Evolutionary conservation across 2,888 invertebrate species (phyloP).

Genomic region (Hartigia nigra): DNA sequence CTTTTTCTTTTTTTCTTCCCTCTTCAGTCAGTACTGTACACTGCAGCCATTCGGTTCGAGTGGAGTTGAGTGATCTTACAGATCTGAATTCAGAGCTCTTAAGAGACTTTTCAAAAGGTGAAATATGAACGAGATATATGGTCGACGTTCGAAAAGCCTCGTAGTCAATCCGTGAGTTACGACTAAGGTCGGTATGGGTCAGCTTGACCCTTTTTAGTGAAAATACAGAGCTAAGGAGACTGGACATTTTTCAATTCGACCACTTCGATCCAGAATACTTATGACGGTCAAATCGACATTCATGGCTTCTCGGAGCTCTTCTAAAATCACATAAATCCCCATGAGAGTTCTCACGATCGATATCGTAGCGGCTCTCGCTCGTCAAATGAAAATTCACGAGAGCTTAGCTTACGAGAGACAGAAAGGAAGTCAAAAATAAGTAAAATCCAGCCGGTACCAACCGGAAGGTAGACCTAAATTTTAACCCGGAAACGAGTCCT

Average conservation of each 20-base stretch:
- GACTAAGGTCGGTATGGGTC: background rate
- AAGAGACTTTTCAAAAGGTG: conserved; percentile 40
- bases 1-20: background rate
- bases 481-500: background rate
- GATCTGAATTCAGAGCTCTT: conserved; percentile 33
- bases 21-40: background rate
- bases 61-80: conserved; percentile 19
- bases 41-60: conserved; percentile 9
- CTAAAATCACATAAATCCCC: background rate
- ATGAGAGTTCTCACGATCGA: background rate
- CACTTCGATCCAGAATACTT: background rate
- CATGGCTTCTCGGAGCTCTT: background rate
- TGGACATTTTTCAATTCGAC: background rate
- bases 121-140: conserved; percentile 31
- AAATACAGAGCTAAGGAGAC: background rate
- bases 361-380: background rate
- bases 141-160: conserved; percentile 12
- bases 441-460: background rate
- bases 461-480: background rate
- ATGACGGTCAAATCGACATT: background rate
- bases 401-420: background rate
- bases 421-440: background rate
- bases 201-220: background rate
- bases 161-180: conserved; percentile 18
- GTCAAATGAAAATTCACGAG: background rate